Evolutionary conservation across 2,113 vertebrate species (phyloP).

Genomic region (Aviceda subcristata): DNA sequence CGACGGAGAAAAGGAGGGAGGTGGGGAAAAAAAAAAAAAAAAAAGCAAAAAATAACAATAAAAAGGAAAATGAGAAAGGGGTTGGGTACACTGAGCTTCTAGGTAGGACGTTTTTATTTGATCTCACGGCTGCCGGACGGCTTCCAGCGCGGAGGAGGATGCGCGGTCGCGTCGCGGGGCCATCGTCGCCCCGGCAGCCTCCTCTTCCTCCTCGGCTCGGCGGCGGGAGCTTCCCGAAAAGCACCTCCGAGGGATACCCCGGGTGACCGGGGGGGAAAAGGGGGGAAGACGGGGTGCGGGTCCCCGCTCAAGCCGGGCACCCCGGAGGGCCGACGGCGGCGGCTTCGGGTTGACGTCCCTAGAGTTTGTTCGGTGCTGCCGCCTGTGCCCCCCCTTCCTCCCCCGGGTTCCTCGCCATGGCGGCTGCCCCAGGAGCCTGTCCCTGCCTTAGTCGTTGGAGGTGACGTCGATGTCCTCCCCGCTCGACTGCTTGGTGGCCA

Average conservation of each 20-base stretch:
- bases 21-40: too few species aligned
- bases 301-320: neutral
- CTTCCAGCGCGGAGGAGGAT: neutral
- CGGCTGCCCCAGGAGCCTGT: constrained; percentile 7
- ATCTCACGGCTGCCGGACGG: neutral
- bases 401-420: constrained; percentile 35
- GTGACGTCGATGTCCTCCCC: constrained; percentile 96
- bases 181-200: constrained; percentile 3
- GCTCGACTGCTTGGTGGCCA: constrained; percentile 92
- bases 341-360: neutral
- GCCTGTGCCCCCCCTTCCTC: neutral
- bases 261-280: neutral
- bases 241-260: neutral
- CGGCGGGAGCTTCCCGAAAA: neutral
- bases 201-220: constrained; percentile 20
- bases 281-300: neutral
- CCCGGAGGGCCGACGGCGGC: neutral
- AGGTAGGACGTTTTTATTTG: neutral
- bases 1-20: neutral
- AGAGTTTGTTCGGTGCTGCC: neutral
- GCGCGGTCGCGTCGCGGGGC: neutral
- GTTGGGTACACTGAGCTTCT: neutral
- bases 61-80: neutral
- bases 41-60: neutral
- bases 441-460: constrained; percentile 83